Evolutionary conservation across 2,113 vertebrate species (phyloP), one percentile per base, ranked within the genome.

Genomic region (Balaeniceps rex): DNA sequence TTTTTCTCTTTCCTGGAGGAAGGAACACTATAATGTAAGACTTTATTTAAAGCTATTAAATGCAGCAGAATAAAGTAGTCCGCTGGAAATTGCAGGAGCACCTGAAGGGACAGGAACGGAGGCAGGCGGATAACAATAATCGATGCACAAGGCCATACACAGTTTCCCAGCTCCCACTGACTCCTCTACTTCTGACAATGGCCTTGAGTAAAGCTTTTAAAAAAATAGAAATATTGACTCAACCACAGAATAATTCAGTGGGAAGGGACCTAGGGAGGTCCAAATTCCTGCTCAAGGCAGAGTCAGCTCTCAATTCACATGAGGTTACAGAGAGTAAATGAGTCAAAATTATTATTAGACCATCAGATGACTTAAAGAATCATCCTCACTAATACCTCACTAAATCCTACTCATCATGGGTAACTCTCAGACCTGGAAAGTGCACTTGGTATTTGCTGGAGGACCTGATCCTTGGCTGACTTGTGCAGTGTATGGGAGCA

Each of bases 41-140:
- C 75, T 96, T 96, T 92, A 92, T 71, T 60, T 72, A 90, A 95
- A 94, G 76, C 96, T 92, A 88, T 96, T 89, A 96, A 92, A 86
- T 38, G 54, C 94, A 93, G 33, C 34, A 84, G 76, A 97, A 92
- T 55, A 75, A 96, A 95, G 78, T 52, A 82, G 93, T 87, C 90
- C 46, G 54, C 55, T 92, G 90, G 68, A 93, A 96, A 63, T 3
- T 81, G 83, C 22, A 88, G 57, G 71, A 94, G 77, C 72, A 96
- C 84, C 89, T 97, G 90, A 97, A 94, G 54, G 74, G 46, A 66
- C 21, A 91, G 83, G 93, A 71, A 82, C 5, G 14, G 76, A 68
- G 87, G 72, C 46, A 80, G 57, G 65, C n/a, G 8, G 86, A 84
- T 69, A 77, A 93, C 25, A 3, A 47, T 10, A 87, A 64, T 6